These are phyloP conservation scores for Cichlasoma orientale DNA, from an alignment of 2,797 vertebrate species.

Conservation along the genomic window DNA sequence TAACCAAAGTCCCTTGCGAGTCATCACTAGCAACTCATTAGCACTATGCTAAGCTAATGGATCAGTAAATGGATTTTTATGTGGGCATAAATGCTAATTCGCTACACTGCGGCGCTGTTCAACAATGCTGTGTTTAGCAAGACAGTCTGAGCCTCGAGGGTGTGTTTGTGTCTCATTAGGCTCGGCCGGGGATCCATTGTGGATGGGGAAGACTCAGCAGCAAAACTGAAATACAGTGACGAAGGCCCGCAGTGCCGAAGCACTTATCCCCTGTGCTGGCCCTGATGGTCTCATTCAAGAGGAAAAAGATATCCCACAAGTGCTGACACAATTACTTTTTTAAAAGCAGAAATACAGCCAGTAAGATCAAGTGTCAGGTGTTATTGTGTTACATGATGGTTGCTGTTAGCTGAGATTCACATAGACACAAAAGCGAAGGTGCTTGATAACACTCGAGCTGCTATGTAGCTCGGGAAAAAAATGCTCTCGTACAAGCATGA, in stretches of 20 bases:
- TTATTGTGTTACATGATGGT: conserved; percentile 15
- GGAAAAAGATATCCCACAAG: conserved; percentile 4
- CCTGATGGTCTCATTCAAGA: conserved; percentile 23
- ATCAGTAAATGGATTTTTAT: conserved; percentile 80
- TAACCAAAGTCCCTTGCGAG: conserved; percentile 57
- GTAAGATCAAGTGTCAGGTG: conserved; percentile 1
- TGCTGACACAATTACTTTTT: conserved; percentile 21
- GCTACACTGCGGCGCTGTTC: conserved; percentile 51
- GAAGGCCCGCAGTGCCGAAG: conserved; percentile 4
- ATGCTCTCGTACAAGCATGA: not conserved
- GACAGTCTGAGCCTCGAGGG: conserved; percentile 47
- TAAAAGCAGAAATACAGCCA: conserved; percentile 10
- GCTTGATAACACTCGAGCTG: not conserved
- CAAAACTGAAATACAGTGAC: conserved; percentile 26
- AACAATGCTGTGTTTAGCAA: conserved; percentile 59
- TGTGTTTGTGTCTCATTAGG: conserved; percentile 68
- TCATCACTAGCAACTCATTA: conserved; percentile 71
- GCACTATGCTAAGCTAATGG: conserved; percentile 78
- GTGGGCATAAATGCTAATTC: conserved; percentile 75
- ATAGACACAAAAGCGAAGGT: not conserved
- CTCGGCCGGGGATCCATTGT: conserved; percentile 47
- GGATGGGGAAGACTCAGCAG: conserved; percentile 24
- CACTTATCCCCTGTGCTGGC: conserved; percentile 22
- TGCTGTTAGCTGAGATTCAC: conserved; percentile 1
- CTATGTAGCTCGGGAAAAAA: not conserved